Base-by-base conservation (phyloP, 2,113 vertebrate species). In the Balaeniceps rex region DNA sequence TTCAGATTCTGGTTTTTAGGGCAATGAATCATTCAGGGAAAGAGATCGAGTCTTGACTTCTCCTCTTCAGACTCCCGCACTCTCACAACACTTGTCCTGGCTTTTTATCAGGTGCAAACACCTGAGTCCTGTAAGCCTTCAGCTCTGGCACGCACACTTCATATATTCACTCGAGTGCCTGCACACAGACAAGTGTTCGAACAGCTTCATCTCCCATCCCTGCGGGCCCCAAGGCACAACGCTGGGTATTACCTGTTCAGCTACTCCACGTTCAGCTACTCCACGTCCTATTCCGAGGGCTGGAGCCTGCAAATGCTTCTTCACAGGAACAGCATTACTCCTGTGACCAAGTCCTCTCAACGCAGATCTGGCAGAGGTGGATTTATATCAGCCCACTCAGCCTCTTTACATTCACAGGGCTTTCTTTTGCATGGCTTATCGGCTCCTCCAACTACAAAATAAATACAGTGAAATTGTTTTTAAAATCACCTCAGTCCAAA, bases 71-170 rank as follows among this genome's bases (percentile, higher is more conserved):
- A 25, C 28, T 83, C 66, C 44, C 9, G 2, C n/a, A 9, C 38
- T 92, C 42, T 19, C 82, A 68, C 74, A 76, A 19, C 47, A 47
- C 80, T 81, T 74, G 51, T 87, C 86, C 64, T 88, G 88, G 26
- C 23, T 92, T 84, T 95, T 94, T 92, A 89, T 92, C 77, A 94
- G 79, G 83, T 90, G 66, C 29, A 66, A 90, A 92, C 79, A 88
- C 90, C 94, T 87, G 92, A 54, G 51, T 47, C 68, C 85, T 34
- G 7, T 40, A 81, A 87, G 65, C 90, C 36, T 90, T 83, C 83
- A 83, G 88, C 68, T 83, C 60, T 96, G 94, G 76, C 82, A 74
- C 24, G 26, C 74, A 36, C 36, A 26, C 12, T 81, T 74, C 1
- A 8, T 2, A 1, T 24, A 40, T 55, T 63, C 88, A 82, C 65